Evolutionary conservation across 2,797 vertebrate species (phyloP).

Genomic region (Acomys russatus): DNA sequence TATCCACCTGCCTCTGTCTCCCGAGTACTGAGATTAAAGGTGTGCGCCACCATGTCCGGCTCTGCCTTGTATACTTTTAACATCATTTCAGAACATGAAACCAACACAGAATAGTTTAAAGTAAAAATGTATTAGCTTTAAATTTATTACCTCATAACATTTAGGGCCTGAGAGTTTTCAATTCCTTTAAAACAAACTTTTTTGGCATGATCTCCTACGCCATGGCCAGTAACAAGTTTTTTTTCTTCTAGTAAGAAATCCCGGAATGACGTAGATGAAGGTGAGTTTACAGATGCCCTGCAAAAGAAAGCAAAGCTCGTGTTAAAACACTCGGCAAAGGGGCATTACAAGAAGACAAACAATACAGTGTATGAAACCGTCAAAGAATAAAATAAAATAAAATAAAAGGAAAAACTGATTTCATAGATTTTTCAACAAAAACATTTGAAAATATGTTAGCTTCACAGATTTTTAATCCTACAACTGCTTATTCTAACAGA

Average conservation of each 20-base stretch:
- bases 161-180: conserved; percentile 89
- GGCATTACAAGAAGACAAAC: neutral
- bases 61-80: conserved; percentile 24
- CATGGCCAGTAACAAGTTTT: conserved; percentile 84
- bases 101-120: conserved; percentile 45
- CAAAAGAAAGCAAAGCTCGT: conserved; percentile 33
- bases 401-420: too few relatives aligned
- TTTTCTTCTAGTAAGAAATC: conserved; percentile 94
- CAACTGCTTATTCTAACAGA: neutral
- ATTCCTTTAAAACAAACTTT: conserved; percentile 92
- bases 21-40: too few relatives aligned
- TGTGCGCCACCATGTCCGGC: too few relatives aligned
- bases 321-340: conserved; percentile 10
- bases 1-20: too few relatives aligned
- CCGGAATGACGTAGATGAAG: conserved; percentile 93
- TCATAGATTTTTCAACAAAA: neutral
- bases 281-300: conserved; percentile 91
- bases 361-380: neutral
- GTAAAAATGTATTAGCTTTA: conserved; percentile 72
- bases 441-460: neutral
- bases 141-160: conserved; percentile 88
- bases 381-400: neutral
- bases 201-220: conserved; percentile 85
- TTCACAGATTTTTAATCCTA: neutral
- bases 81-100: conserved; percentile 58